phyloP scores from a whole-genome alignment of 2,888 invertebrate genomes.

The Eupithecia tripunctaria region DNA sequence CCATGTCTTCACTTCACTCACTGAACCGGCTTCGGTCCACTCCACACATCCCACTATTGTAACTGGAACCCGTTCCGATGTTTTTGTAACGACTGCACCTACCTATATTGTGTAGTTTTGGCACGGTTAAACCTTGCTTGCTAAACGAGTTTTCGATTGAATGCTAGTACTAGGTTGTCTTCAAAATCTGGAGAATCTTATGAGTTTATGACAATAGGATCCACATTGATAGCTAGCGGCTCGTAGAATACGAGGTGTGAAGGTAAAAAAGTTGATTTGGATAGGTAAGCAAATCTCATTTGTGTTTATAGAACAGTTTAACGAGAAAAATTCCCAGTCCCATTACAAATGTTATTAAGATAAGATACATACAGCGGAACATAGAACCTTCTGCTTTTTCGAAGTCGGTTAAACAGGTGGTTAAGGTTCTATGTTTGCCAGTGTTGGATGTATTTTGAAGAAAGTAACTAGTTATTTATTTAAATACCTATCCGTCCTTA shows the following conservation, averaged over 20 bases:
- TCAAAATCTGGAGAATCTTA: background rate
- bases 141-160: background rate
- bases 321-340: background rate
- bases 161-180: background rate
- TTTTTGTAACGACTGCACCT: constrained; percentile 10
- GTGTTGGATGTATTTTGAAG: background rate
- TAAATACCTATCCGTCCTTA: too few species aligned
- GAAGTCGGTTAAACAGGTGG: too few species aligned
- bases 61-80: constrained; percentile 26
- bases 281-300: background rate
- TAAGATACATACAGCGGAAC: too few species aligned
- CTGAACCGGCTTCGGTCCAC: constrained; percentile 24
- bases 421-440: background rate
- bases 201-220: background rate
- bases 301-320: background rate
- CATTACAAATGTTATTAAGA: background rate
- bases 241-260: background rate
- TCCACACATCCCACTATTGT: constrained; percentile 8
- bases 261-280: background rate
- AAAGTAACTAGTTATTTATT: background rate
- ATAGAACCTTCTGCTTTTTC: too few species aligned
- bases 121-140: background rate
- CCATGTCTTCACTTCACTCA: constrained; percentile 56
- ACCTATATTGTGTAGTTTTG: background rate
- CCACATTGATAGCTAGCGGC: background rate